Evolutionary conservation across 2,888 invertebrate genomes (phyloP).

Genomic region (Parnassius smintheus): DNA sequence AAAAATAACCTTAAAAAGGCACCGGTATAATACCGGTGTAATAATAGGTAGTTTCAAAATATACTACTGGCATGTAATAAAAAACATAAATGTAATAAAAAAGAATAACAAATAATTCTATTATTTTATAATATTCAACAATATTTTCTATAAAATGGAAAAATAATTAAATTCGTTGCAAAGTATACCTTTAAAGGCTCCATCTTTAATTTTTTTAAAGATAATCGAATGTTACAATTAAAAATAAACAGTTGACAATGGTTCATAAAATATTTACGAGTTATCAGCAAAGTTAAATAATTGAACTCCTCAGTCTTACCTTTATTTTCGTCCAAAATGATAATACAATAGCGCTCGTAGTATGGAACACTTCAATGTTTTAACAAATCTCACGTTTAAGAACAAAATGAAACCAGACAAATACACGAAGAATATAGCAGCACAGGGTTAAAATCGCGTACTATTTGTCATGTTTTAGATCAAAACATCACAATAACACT

Average conservation of each 20-base stretch:
- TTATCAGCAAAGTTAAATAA: neutral
- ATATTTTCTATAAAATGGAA: no score
- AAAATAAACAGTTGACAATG: neutral
- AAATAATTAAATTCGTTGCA: no score
- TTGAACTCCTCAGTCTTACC: slow-evolving; percentile 32
- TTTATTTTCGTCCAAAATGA: slow-evolving; percentile 45
- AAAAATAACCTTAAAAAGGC: no score
- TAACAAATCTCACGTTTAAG: slow-evolving; percentile 34
- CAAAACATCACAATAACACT: slow-evolving; percentile 66
- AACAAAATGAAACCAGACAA: slow-evolving; percentile 46
- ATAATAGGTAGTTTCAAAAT: no score
- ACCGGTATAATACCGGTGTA: no score
- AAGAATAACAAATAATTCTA: no score
- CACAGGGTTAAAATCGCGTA: slow-evolving; percentile 34
- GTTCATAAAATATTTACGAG: slow-evolving; percentile 3
- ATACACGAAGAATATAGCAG: slow-evolving; percentile 42
- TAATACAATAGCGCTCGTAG: slow-evolving; percentile 4
- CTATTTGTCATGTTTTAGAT: slow-evolving; percentile 55
- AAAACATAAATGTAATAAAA: no score
- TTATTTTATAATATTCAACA: no score
- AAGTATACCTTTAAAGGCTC: no score
- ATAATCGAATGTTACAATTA: neutral
- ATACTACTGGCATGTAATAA: no score
- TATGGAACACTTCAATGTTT: slow-evolving; percentile 35
- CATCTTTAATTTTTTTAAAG: neutral